These are phyloP conservation scores for Heliconius ismenius DNA, from an alignment of 2,888 invertebrate genomes.

Conservation along the genomic window DNA sequence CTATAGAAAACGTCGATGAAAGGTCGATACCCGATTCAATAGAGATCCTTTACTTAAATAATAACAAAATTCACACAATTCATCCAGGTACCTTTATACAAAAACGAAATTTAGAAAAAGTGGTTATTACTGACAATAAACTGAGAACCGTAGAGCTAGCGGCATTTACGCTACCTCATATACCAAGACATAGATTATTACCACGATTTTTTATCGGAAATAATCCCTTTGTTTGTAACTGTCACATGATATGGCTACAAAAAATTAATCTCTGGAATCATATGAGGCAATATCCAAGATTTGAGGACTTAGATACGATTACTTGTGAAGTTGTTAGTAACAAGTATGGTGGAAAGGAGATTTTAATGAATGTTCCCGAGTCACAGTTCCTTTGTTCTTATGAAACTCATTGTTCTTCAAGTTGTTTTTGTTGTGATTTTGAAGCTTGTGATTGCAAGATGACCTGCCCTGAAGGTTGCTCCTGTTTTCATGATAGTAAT, in stretches of 20 bases:
- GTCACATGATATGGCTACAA: slow-evolving; percentile 93
- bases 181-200: slow-evolving; percentile 84
- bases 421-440: slow-evolving; percentile 93
- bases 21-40: slow-evolving; percentile 88
- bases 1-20: slow-evolving; percentile 85
- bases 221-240: slow-evolving; percentile 93
- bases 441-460: slow-evolving; percentile 95
- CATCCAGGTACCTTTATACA: slow-evolving; percentile 87
- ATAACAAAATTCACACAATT: slow-evolving; percentile 87
- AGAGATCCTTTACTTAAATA: slow-evolving; percentile 87
- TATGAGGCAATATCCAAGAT: slow-evolving; percentile 87
- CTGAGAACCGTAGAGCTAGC: slow-evolving; percentile 87
- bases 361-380: slow-evolving; percentile 85
- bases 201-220: slow-evolving; percentile 90
- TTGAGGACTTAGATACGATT: slow-evolving; percentile 89
- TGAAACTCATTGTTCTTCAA: slow-evolving; percentile 90
- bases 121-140: slow-evolving; percentile 88
- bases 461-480: slow-evolving; percentile 92
- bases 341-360: slow-evolving; percentile 84
- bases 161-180: slow-evolving; percentile 85
- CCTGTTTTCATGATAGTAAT: slow-evolving; percentile 91
- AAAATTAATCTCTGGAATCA: slow-evolving; percentile 88
- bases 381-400: slow-evolving; percentile 91
- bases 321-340: slow-evolving; percentile 88
- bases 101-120: slow-evolving; percentile 87